Base-by-base conservation (phyloP, 2,113 vertebrate genomes). In the Dicerorhinus sumatrensis region DNA sequence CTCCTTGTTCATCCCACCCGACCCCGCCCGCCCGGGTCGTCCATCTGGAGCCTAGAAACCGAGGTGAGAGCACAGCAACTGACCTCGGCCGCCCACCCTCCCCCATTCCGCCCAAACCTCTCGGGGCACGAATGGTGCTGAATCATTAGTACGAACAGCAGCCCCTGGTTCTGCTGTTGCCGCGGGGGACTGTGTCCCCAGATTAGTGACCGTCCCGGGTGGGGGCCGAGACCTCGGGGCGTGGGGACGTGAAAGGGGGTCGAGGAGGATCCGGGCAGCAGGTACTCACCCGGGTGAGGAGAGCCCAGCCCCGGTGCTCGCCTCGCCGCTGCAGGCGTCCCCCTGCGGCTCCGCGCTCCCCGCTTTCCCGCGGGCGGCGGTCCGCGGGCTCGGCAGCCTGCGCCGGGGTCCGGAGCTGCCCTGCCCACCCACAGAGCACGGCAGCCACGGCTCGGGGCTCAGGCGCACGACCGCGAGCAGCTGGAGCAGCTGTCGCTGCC, bases 251-350 rank as follows among this genome's bases (percentile, higher is more conserved):
- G 33, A 42, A n/a, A 33, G 33, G 25, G 81, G 51, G 46, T 27
- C 67, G 11, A 17, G 39, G 62, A 39, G 65, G 84, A 21, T 5
- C 13, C 31, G 86, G 75, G 54, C 70, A 51, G 67, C 77, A 65
- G 89, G 95, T 95, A 98, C 98, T 98, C 94, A 98, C 98, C 98
- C 31, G 69, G 54, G 65, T 36, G 63, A n/a, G 27, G 70, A 11
- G 6, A 87, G 56, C 79, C 92, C 75, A n/a, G 84, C 84, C 27
- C 27, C 0, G 16, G 48, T 86, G 51, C 77, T 90, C 56, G 46
- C 88, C 70, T 91, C 76, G 42, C 31, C 5, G 46, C 65, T 31
- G 81, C 65, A 8, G 42, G 48, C 20, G 76, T 21, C 27, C 58
- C 81, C 65, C 48, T 3, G 83, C 60, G 56, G 27, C 56, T 42